Conservation (phyloP, 2,888 invertebrate species). For the Fragum fragum region DNA sequence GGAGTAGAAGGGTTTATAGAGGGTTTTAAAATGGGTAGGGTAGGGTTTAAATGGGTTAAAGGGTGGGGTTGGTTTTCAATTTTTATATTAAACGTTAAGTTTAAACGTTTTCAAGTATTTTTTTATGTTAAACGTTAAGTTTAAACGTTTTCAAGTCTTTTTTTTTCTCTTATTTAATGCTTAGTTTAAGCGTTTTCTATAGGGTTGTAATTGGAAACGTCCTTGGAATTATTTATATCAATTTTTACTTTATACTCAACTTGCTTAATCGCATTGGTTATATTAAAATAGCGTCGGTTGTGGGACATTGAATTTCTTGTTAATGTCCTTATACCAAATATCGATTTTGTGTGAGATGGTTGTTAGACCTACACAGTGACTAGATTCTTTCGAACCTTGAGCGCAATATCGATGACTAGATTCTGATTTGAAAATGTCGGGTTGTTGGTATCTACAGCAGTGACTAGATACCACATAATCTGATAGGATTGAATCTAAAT, state of each 20-base stretch:
- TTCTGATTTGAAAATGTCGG: not conserved
- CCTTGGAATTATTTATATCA: not conserved
- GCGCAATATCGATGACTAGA: not conserved
- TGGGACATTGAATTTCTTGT: not conserved
- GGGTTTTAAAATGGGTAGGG: too few relatives aligned
- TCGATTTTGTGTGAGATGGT: not conserved
- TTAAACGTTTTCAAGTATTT: not conserved
- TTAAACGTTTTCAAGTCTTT: not conserved
- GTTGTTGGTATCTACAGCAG: conserved; percentile 1
- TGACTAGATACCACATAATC: not conserved
- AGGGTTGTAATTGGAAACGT: too few relatives aligned
- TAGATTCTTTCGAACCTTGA: not conserved
- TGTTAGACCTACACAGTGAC: not conserved
- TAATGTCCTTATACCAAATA: not conserved
- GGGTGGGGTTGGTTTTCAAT: too few relatives aligned
- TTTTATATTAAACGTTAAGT: not conserved
- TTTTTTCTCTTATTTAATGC: not conserved
- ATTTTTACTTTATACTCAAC: too few relatives aligned
- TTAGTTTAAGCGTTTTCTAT: too few relatives aligned
- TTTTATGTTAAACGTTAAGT: not conserved
- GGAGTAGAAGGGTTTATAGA: too few relatives aligned
- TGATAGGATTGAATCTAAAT: not conserved
- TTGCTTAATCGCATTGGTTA: not conserved
- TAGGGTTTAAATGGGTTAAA: too few relatives aligned
- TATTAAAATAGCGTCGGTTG: not conserved